Evolutionary conservation across 2,797 vertebrate genomes (phyloP).

Genomic region (Anolis apletophallus): DNA sequence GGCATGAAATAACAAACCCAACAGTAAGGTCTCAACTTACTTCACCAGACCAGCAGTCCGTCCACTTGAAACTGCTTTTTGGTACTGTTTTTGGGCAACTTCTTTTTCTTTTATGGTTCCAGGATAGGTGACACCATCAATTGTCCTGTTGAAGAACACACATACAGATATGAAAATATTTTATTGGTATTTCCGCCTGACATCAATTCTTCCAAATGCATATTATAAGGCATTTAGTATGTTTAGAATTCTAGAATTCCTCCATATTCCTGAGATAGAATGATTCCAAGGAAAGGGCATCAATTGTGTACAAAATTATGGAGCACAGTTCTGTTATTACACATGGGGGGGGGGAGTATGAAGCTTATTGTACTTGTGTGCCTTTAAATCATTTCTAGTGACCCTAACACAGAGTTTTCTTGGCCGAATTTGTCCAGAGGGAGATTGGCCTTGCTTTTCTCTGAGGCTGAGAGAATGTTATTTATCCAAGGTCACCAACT

Average conservation of each 20-base stretch:
- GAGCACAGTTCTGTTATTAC: background rate
- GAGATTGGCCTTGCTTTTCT: too few relatives aligned
- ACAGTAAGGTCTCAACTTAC: conserved; percentile 63
- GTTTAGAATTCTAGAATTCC: background rate
- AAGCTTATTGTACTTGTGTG: background rate
- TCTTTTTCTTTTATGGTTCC: conserved; percentile 83
- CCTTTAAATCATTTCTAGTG: too few relatives aligned
- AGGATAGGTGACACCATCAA: conserved; percentile 77
- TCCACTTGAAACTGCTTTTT: conserved; percentile 81
- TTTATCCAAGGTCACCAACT: too few relatives aligned
- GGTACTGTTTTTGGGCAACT: conserved; percentile 84
- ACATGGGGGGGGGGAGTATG: background rate
- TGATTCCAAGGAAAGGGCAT: background rate
- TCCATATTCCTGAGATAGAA: conserved; percentile 43
- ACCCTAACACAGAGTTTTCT: too few relatives aligned
- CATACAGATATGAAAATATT: rapidly evolving
- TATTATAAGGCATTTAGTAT: background rate
- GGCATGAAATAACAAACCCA: background rate
- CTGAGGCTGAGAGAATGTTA: too few relatives aligned
- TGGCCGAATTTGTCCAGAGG: too few relatives aligned
- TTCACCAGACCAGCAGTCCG: conserved; percentile 83
- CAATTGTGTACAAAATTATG: background rate
- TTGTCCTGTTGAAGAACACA: conserved; percentile 44
- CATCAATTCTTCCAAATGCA: background rate
- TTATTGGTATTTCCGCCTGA: background rate